These are phyloP conservation scores for Gryon sp. DNA, from an alignment of 1,140 invertebrate genomes.

Conservation along the genomic window DNA sequence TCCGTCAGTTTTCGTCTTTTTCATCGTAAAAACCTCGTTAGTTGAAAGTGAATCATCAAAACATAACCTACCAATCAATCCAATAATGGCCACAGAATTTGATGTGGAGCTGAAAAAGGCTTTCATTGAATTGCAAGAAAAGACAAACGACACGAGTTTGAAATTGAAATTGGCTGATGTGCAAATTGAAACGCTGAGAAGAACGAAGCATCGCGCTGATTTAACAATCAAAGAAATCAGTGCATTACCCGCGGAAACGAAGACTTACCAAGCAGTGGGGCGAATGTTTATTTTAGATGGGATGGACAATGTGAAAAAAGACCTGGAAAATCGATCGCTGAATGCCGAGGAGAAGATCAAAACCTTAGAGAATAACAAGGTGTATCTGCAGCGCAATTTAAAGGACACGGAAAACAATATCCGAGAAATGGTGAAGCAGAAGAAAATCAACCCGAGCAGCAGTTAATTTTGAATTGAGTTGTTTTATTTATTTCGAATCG, in stretches of 20 bases:
- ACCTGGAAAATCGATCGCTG: constrained; percentile 82
- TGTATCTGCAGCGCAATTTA: constrained; percentile 87
- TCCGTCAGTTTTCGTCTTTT: no score
- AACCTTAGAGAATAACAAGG: constrained; percentile 86
- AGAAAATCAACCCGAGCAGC: constrained; percentile 71
- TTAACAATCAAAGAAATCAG: constrained; percentile 84
- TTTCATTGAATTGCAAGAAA: constrained; percentile 90
- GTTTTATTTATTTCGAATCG: background rate
- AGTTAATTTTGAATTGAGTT: constrained; percentile 24
- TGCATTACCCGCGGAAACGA: constrained; percentile 82
- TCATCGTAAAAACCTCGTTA: no score
- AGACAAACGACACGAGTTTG: constrained; percentile 89
- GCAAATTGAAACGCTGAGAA: constrained; percentile 87
- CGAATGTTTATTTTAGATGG: constrained; percentile 84
- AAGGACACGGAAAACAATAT: constrained; percentile 92
- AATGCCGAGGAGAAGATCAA: constrained; percentile 86
- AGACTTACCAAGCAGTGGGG: constrained; percentile 89
- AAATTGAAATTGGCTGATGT: constrained; percentile 89
- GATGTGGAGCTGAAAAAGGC: constrained; percentile 85
- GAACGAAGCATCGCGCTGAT: constrained; percentile 85
- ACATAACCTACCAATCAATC: constrained; percentile 55
- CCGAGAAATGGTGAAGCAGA: constrained; percentile 89
- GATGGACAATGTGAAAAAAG: constrained; percentile 83
- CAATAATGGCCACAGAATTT: constrained; percentile 66
- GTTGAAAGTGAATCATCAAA: background rate